Conservation (phyloP, 2,113 vertebrate species). For the Pseudolaguvia tuberculata region DNA sequence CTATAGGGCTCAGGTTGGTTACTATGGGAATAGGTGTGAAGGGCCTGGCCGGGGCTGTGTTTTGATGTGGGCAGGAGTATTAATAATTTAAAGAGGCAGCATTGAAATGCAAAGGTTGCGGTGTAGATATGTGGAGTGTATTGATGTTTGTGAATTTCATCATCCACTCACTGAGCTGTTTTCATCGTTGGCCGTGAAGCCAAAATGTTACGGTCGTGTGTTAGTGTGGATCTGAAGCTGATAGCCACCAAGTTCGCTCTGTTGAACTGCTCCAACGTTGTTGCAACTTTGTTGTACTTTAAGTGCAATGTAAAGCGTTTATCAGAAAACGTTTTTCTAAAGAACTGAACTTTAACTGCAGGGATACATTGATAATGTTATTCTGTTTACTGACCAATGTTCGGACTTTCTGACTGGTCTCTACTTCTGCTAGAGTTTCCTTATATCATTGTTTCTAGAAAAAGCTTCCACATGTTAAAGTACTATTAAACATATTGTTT, state of each 20-base stretch:
- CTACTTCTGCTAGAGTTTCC: not conserved
- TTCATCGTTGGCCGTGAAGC: slow-evolving; percentile 40
- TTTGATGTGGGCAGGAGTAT: slow-evolving; percentile 73
- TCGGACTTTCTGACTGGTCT: not conserved
- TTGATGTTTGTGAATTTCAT: slow-evolving; percentile 72
- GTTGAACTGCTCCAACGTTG: not conserved
- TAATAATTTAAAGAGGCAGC: slow-evolving; percentile 73
- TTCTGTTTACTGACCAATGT: not conserved
- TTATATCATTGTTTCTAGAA: too few species aligned
- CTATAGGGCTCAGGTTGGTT: slow-evolving; percentile 61
- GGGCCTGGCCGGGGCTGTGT: slow-evolving; percentile 58
- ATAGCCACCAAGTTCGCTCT: not conserved
- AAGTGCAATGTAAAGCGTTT: too few species aligned
- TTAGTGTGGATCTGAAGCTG: not conserved
- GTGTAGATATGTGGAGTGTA: slow-evolving; percentile 68
- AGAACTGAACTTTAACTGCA: too few species aligned
- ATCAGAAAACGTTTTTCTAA: not conserved
- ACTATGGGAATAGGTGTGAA: slow-evolving; percentile 68
- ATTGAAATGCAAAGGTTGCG: slow-evolving; percentile 76
- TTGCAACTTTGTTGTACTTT: too few species aligned
- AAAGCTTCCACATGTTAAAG: too few species aligned
- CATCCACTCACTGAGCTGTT: slow-evolving; percentile 63
- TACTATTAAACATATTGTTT: too few species aligned
- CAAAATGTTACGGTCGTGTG: slow-evolving; percentile 3
- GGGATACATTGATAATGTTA: too few species aligned